Conservation (phyloP, 2,113 vertebrate genomes). For the Machaerirhynchus nigripectus region DNA sequence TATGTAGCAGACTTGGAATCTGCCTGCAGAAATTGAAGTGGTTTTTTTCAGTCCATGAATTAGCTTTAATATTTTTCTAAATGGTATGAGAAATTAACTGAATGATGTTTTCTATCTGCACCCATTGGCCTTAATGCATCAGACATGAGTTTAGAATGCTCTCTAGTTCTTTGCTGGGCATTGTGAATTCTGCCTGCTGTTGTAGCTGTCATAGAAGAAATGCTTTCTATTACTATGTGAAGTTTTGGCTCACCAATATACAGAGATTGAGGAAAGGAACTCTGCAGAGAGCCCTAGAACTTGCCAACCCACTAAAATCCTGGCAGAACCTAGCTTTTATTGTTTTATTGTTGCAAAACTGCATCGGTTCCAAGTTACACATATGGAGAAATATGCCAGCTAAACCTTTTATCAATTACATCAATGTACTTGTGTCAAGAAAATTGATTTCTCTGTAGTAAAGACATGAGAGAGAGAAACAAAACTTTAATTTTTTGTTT, state of each 20-base stretch:
- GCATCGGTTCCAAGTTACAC: slow-evolving; percentile 43
- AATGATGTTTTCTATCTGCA: background rate
- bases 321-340: slow-evolving; percentile 38
- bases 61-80: background rate
- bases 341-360: slow-evolving; percentile 7
- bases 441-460: slow-evolving; percentile 63
- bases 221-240: background rate
- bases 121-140: background rate
- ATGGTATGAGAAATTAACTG: background rate
- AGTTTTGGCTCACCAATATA: background rate
- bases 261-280: background rate
- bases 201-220: background rate
- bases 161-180: background rate
- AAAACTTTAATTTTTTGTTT: slow-evolving; percentile 61
- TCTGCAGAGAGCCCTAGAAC: background rate
- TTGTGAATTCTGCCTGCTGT: background rate
- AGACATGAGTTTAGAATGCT: background rate
- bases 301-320: background rate
- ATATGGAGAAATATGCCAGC: slow-evolving; percentile 46
- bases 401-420: slow-evolving; percentile 65
- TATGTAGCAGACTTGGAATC: background rate
- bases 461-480: slow-evolving; percentile 45
- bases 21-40: background rate
- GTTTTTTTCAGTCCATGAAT: background rate
- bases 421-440: slow-evolving; percentile 46